Percentiles rank a stretch among this genome's conserved stretches.
phyloP scores from a whole-genome alignment of 2,113 vertebrate species.

The Cinclus cinclus region DNA sequence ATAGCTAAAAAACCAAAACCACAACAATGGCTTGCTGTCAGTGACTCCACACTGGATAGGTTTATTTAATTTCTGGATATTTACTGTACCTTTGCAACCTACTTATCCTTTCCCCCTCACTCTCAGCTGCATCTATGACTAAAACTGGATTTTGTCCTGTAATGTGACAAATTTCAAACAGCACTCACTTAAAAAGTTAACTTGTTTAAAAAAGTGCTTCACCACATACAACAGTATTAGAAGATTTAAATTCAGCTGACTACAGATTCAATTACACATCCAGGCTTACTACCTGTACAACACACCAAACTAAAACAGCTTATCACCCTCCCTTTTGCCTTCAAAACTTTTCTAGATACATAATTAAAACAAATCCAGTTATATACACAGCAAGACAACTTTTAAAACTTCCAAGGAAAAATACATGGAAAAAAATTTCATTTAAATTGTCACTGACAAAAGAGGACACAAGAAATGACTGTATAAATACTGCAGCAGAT shows the following conservation, averaged over 20 bases:
- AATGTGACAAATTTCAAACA: background rate
- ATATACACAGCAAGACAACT: background rate
- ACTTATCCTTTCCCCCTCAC: background rate
- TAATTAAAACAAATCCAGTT: background rate
- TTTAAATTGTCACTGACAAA: background rate
- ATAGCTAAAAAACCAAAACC: rapidly evolving
- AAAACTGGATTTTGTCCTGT: background rate
- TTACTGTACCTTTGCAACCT: background rate
- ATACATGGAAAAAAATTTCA: background rate
- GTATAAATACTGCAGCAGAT: background rate
- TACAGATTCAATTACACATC: background rate
- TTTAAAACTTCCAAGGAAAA: background rate
- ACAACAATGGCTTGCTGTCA: background rate
- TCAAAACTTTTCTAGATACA: background rate
- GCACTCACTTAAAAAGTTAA: background rate
- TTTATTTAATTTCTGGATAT: background rate
- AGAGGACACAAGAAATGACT: background rate
- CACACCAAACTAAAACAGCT: background rate
- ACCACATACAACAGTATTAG: background rate
- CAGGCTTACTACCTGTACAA: background rate
- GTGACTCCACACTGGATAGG: background rate
- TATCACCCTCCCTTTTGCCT: background rate
- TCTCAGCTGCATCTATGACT: background rate
- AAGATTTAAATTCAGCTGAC: background rate
- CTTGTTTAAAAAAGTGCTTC: background rate